Evolutionary conservation across 2,797 vertebrate species (phyloP).

Genomic region (Gallirallus australis): DNA sequence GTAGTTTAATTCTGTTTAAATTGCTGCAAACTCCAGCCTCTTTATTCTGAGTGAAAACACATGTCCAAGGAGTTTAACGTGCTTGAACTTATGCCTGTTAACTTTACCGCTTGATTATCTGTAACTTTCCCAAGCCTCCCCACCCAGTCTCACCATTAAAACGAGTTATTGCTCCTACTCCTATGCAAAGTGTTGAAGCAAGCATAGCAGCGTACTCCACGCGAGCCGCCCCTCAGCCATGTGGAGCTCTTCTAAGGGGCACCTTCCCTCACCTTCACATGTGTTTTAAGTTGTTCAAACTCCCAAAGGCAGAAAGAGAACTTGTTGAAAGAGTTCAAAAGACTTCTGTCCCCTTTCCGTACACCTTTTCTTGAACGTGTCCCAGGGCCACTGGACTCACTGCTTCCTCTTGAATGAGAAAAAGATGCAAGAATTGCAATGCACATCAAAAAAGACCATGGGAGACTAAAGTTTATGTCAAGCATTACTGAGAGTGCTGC

Average conservation of each 20-base stretch:
- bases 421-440: neutral
- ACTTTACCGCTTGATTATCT: constrained; percentile 43
- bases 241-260: neutral
- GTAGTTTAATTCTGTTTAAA: constrained; percentile 62
- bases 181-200: neutral
- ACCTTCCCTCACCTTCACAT: fast-evolving
- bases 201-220: neutral
- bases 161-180: neutral
- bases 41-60: constrained; percentile 64
- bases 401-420: neutral
- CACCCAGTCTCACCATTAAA: neutral
- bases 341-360: neutral
- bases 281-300: neutral
- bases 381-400: neutral
- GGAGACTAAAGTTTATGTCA: neutral
- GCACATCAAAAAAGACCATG: neutral
- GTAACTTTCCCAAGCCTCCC: neutral
- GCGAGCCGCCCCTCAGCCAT: neutral
- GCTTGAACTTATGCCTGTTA: constrained; percentile 44
- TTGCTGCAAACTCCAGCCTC: constrained; percentile 43
- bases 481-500: neutral
- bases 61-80: constrained; percentile 24
- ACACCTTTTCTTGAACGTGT: neutral
- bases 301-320: neutral
- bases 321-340: neutral